Percentiles rank a stretch among this genome's conserved stretches.
These are phyloP conservation scores for Hydrolagus affinis DNA, from an alignment of 2,113 vertebrate genomes.

Conservation along the genomic window DNA sequence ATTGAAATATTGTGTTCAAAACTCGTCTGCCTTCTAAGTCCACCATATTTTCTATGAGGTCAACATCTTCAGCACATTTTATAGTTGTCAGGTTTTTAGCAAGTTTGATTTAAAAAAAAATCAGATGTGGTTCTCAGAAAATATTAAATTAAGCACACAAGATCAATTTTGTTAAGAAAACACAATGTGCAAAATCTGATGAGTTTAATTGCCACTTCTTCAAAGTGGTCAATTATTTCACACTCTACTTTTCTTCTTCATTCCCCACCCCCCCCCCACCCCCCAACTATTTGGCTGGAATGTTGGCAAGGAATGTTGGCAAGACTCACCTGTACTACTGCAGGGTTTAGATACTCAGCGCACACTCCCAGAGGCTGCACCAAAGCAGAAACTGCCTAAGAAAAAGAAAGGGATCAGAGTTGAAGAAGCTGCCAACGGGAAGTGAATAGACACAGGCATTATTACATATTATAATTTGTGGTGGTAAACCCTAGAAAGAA, in stretches of 20 bases:
- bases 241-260: too few species aligned
- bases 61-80: too few species aligned
- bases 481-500: not conserved
- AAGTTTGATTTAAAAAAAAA: too few species aligned
- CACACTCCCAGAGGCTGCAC: conserved; percentile 90
- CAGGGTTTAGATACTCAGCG: conserved; percentile 91
- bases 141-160: not conserved
- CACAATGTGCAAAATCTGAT: too few species aligned
- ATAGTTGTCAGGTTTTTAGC: not conserved
- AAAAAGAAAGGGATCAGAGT: conserved; percentile 32
- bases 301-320: not conserved
- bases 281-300: not conserved
- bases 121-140: too few species aligned
- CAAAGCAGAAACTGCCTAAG: conserved; percentile 82
- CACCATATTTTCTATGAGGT: too few species aligned
- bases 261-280: not conserved
- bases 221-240: too few species aligned
- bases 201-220: too few species aligned
- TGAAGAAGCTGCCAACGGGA: not conserved
- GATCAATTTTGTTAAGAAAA: not conserved
- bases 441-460: not conserved
- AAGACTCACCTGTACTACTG: conserved; percentile 80
- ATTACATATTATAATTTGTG: not conserved
- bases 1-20: too few species aligned
- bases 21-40: too few species aligned